Evolutionary conservation across 2,888 invertebrate genomes (phyloP).

Genomic region (Hydroisotoma schaefferi): DNA sequence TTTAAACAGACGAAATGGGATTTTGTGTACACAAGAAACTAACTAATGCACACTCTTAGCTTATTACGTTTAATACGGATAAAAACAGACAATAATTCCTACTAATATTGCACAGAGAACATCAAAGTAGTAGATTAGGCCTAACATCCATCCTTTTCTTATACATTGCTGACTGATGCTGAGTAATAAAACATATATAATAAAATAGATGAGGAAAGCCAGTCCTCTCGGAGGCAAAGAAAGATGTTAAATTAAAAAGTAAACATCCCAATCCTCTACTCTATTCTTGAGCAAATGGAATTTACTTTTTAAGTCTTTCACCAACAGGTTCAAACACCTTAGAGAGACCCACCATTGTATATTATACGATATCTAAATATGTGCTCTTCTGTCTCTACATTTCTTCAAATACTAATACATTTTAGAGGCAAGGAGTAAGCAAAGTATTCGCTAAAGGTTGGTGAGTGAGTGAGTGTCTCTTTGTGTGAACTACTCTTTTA

Average conservation of each 20-base stretch:
- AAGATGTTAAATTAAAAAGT: constrained; percentile 49
- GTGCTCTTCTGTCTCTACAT: not conserved
- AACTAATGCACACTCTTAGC: constrained; percentile 8
- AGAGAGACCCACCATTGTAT: not conserved
- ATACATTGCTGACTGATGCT: too few relatives aligned
- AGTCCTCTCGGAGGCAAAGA: constrained; percentile 8
- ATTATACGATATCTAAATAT: not conserved
- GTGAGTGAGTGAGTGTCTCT: too few relatives aligned
- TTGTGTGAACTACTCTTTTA: constrained; percentile 13
- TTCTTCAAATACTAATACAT: not conserved
- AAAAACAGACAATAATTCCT: too few relatives aligned
- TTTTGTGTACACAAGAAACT: constrained; percentile 9
- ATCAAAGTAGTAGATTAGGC: too few relatives aligned
- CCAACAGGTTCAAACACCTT: constrained; percentile 39
- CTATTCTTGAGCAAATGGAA: constrained; percentile 28
- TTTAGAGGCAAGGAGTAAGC: too few relatives aligned
- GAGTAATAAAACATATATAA: not conserved
- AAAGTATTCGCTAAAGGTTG: too few relatives aligned
- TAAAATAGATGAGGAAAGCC: constrained; percentile 8
- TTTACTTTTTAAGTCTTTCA: constrained; percentile 26
- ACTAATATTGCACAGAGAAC: too few relatives aligned
- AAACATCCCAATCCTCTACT: constrained; percentile 45
- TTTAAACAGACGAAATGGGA: not conserved
- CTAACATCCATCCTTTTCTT: too few relatives aligned
- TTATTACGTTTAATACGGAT: constrained; percentile 10